Evolutionary conservation across 2,113 vertebrate genomes (phyloP).

Genomic region (Thomomys bottae): DNA sequence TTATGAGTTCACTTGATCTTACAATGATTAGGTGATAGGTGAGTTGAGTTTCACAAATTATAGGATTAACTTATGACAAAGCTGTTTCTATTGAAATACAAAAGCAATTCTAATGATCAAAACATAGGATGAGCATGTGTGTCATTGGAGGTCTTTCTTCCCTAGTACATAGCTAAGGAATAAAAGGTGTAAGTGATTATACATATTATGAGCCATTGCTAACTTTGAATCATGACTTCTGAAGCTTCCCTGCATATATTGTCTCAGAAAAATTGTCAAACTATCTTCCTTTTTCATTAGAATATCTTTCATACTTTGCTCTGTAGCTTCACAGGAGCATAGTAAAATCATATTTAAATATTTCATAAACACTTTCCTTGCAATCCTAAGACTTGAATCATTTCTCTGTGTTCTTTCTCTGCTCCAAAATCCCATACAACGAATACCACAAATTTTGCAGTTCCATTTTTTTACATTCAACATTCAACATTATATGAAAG

Average conservation of each 20-base stretch:
- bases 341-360: not conserved
- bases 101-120: not conserved
- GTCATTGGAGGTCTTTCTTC: not conserved
- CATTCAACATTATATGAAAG: not conserved
- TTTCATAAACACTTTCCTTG: no score
- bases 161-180: not conserved
- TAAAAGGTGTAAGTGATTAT: no score
- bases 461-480: not conserved
- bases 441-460: not conserved
- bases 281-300: not conserved
- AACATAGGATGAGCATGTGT: not conserved
- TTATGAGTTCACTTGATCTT: not conserved
- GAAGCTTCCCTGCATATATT: not conserved
- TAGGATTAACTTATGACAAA: not conserved
- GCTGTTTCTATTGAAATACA: not conserved
- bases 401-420: not conserved
- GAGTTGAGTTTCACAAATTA: not conserved
- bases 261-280: not conserved
- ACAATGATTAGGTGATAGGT: not conserved
- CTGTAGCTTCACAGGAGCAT: not conserved
- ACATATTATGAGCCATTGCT: no score
- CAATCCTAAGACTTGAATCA: not conserved
- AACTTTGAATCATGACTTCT: not conserved
- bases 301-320: not conserved
- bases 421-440: not conserved